Percentiles rank a stretch among this genome's conserved stretches.
Conservation (phyloP, 30 jellyfish, hydroid and myxozoan species). For the Catostylus mosaicus region DNA sequence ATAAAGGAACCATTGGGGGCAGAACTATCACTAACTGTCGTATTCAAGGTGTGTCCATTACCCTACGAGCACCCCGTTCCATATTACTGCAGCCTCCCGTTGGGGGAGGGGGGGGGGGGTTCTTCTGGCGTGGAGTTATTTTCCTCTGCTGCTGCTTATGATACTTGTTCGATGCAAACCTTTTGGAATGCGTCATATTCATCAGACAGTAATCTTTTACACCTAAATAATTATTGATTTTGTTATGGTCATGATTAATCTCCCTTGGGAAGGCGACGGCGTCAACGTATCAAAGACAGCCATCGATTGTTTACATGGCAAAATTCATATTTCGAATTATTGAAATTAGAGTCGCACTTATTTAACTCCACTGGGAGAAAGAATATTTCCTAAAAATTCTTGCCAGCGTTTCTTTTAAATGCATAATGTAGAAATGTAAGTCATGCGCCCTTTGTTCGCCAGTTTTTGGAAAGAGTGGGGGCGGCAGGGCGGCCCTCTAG, state of each 20-base stretch:
- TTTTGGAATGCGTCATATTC: background rate
- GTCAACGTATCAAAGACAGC: background rate
- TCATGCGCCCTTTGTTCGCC: too few relatives aligned
- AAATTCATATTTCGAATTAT: background rate
- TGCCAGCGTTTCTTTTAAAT: background rate
- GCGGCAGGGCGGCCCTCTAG: too few relatives aligned
- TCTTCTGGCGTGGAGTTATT: too few relatives aligned
- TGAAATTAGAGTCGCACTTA: conserved; percentile 1
- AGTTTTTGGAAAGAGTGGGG: too few relatives aligned
- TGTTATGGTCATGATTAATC: conserved; percentile 4
- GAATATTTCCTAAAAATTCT: background rate
- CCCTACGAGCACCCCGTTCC: too few relatives aligned
- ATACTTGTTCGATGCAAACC: background rate
- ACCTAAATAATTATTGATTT: background rate
- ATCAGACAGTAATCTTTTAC: background rate
- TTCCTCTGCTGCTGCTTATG: too few relatives aligned
- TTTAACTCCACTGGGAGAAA: conserved; percentile 5
- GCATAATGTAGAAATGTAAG: too few relatives aligned
- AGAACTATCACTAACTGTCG: too few relatives aligned
- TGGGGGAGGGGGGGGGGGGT: too few relatives aligned
- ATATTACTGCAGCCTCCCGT: too few relatives aligned
- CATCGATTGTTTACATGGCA: conserved; percentile 21
- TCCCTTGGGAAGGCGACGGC: conserved; percentile 7
- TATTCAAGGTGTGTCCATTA: too few relatives aligned
- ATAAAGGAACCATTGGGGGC: too few relatives aligned